These are phyloP conservation scores for Chloroceryle aenea DNA, from an alignment of 2,113 vertebrate species.

Conservation along the genomic window DNA sequence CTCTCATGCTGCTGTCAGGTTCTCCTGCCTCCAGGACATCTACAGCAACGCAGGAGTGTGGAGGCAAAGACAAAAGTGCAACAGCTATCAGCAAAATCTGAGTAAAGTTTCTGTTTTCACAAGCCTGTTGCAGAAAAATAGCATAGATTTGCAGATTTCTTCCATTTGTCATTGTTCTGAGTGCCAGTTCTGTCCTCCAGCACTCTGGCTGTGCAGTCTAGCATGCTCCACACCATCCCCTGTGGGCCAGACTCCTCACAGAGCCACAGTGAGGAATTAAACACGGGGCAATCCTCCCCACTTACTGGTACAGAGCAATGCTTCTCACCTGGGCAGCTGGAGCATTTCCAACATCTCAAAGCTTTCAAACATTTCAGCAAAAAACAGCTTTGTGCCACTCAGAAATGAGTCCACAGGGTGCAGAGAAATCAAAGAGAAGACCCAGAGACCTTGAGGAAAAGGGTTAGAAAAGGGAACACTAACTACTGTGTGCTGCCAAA, in stretches of 20 bases:
- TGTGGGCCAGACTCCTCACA: neutral
- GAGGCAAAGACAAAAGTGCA: neutral
- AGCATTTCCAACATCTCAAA: neutral
- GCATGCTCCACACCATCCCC: neutral
- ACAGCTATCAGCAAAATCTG: neutral
- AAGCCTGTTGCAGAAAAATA: neutral
- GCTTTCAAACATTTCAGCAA: neutral
- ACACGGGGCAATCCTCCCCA: neutral
- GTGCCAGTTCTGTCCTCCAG: neutral
- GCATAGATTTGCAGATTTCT: neutral
- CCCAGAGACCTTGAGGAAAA: neutral
- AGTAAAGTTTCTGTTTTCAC: neutral
- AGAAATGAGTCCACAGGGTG: neutral
- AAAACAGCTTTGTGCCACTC: accelerated
- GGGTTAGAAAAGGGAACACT: neutral
- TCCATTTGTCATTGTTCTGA: neutral
- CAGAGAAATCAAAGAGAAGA: neutral
- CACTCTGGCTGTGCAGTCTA: neutral
- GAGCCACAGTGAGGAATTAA: neutral
- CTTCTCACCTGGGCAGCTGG: neutral
- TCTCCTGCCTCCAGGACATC: neutral
- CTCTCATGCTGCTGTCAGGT: neutral
- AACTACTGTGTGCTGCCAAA: neutral
- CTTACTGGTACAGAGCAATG: no score
- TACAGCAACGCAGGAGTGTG: neutral